Base-by-base conservation (phyloP, 1,140 invertebrate genomes). In the Oryctes rhinoceros region DNA sequence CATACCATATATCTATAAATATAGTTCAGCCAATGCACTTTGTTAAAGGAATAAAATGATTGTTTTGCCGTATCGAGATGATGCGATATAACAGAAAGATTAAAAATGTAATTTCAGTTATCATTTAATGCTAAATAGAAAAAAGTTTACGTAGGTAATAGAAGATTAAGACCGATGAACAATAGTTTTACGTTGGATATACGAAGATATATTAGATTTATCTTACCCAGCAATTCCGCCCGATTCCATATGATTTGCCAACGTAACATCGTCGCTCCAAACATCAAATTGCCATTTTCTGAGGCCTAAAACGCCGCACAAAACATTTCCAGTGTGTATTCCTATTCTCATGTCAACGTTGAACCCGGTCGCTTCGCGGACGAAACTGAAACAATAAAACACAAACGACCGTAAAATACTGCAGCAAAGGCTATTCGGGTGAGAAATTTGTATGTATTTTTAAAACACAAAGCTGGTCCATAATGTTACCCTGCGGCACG, bases 241-340 rank as follows among this genome's bases (percentile, higher is more conserved):
- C 62, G 96, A 96, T 89, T 99, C 98, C 97, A 99, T 98, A 85
- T 97, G 95, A 90, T 98, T 99, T 75, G 98, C 98, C 5, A 98
- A 90, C 20, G 96, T 98, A 85, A 99, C 98, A 88, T 99, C 98
- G 90, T 98, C 96, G 83, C 96, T 98, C 97, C 97, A 99, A 49
- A 99, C 96, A 89, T 99, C 98, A 88, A 97, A 99, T 91, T 99
- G 97, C 97, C 97, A 99, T 89, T 99, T 99, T 76, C 96, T 90
- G 7, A 98, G 89, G 2, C 98, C 98, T 71, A 99, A 90, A n/a
- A 99, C 95, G 4, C 98, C 98, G 85, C 97, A 98, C 7, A 99
- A 89, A 24, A 99, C 97, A 85, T 96, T 96, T 80, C 95, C 95
- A 5, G 97, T 97, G 88, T 98, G 96, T 82, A 98, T 97, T 10